Evolutionary conservation across 2,888 invertebrate genomes (phyloP).

Genomic region (Cepaea hortensis): DNA sequence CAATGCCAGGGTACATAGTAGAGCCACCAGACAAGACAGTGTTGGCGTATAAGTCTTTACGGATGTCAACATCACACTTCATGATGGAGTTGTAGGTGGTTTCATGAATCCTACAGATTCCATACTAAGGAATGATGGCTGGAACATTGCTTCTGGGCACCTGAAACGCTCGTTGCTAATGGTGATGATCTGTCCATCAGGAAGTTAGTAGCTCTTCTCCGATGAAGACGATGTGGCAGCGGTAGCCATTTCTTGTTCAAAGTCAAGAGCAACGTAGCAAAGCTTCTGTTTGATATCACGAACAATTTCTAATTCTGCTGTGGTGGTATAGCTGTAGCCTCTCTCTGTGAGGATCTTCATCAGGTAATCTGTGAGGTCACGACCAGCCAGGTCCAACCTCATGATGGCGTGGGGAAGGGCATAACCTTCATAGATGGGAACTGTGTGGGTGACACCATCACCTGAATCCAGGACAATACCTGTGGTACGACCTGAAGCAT

Average conservation of each 20-base stretch:
- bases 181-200: conserved; percentile 71
- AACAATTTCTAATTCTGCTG: conserved; percentile 77
- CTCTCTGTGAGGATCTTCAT: conserved; percentile 20
- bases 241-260: conserved; percentile 95
- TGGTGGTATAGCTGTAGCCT: conserved; percentile 4
- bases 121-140: conserved; percentile 75
- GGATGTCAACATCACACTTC: conserved; percentile 51
- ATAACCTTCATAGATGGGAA: conserved; percentile 4
- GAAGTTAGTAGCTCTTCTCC: conserved; percentile 87
- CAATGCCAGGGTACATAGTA: background rate
- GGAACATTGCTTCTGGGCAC: conserved; percentile 73
- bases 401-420: conserved; percentile 15
- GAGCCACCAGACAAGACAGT: background rate
- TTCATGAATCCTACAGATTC: conserved; percentile 57
- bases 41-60: background rate
- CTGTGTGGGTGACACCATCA: conserved; percentile 9
- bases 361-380: conserved; percentile 17
- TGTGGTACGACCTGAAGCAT: conserved; percentile 96
- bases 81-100: conserved; percentile 64
- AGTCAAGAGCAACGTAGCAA: conserved; percentile 90
- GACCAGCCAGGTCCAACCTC: conserved; percentile 8
- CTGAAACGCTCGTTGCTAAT: conserved; percentile 52
- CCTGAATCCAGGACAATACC: conserved; percentile 91
- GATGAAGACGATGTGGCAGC: conserved; percentile 92
- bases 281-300: conserved; percentile 96